Conservation (phyloP, 1,140 invertebrate species). For the Phymastichus coffea region DNA sequence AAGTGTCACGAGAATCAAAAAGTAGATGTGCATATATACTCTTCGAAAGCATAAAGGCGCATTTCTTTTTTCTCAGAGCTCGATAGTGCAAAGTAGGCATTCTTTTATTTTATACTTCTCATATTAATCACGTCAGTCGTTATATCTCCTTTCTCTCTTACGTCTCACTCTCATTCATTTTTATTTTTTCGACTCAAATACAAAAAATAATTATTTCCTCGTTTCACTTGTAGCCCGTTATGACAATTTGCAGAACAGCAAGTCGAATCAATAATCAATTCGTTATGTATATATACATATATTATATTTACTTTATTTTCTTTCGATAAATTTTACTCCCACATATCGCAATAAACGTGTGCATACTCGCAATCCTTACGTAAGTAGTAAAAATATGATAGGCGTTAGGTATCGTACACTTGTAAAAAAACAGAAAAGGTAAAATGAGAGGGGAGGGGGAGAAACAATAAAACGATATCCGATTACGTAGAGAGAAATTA, state of each 20-base stretch:
- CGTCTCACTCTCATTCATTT: slow-evolving; percentile 2
- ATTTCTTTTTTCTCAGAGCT: slow-evolving; percentile 22
- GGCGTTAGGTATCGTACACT: slow-evolving; percentile 21
- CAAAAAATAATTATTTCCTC: slow-evolving; percentile 55
- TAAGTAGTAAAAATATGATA: slow-evolving; percentile 33
- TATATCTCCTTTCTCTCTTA: slow-evolving; percentile 2
- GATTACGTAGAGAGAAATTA: not conserved
- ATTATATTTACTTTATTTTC: slow-evolving; percentile 17
- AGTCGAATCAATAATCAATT: slow-evolving; percentile 17
- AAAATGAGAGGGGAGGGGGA: not conserved
- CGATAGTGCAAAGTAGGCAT: slow-evolving; percentile 26
- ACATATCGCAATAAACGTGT: slow-evolving; percentile 33
- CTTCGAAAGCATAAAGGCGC: not conserved
- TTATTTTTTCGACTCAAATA: slow-evolving; percentile 32
- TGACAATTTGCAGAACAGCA: slow-evolving; percentile 38
- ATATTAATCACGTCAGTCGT: slow-evolving; percentile 13
- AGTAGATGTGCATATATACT: slow-evolving; percentile 13
- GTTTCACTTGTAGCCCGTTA: slow-evolving; percentile 20
- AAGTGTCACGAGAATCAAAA: slow-evolving; percentile 36
- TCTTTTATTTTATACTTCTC: slow-evolving; percentile 5
- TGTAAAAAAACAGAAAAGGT: slow-evolving; percentile 18
- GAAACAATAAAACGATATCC: no score
- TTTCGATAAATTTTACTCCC: slow-evolving; percentile 18
- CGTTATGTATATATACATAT: slow-evolving; percentile 26
- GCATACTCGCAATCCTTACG: slow-evolving; percentile 33